A percentile compares a stretch with the other conserved stretches of the same genome.
Evolutionary conservation across 2,888 invertebrate species (phyloP).

Genomic region (Callosobruchus maculatus): DNA sequence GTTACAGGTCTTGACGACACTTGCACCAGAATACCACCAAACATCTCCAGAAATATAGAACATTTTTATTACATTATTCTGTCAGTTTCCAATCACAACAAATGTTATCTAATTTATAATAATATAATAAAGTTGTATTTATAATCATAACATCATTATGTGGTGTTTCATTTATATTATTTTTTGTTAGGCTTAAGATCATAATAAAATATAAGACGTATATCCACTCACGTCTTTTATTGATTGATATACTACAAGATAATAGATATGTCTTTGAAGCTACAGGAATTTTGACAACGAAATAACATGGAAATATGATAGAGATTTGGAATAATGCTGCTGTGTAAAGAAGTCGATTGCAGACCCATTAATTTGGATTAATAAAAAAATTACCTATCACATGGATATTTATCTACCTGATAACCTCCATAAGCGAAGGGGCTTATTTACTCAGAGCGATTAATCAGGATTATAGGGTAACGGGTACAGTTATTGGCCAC

Average conservation of each 20-base stretch:
- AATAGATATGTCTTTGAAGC: too few species aligned
- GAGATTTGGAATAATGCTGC: too few species aligned
- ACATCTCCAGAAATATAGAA: constrained; percentile 13
- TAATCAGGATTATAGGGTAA: too few species aligned
- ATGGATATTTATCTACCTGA: too few species aligned
- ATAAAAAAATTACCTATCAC: too few species aligned
- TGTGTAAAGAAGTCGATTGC: too few species aligned
- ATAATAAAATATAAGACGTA: constrained; percentile 16
- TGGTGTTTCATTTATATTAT: constrained; percentile 25
- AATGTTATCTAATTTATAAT: constrained; percentile 34
- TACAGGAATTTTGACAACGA: too few species aligned
- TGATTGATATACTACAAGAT: background rate
- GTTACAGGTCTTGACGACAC: constrained; percentile 17
- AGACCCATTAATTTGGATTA: too few species aligned
- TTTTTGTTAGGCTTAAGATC: constrained; percentile 16
- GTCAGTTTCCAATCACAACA: constrained; percentile 24
- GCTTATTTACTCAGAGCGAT: too few species aligned
- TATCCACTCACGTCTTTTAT: background rate
- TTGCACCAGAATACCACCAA: constrained; percentile 25
- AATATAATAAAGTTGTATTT: constrained; percentile 44
- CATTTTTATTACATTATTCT: constrained; percentile 30
- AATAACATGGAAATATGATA: too few species aligned
- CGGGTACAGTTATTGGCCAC: too few species aligned
- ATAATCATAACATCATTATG: constrained; percentile 33
- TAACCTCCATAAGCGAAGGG: too few species aligned